These are phyloP conservation scores for Meteorus colon DNA, from an alignment of 2,888 invertebrate genomes.

Conservation along the genomic window DNA sequence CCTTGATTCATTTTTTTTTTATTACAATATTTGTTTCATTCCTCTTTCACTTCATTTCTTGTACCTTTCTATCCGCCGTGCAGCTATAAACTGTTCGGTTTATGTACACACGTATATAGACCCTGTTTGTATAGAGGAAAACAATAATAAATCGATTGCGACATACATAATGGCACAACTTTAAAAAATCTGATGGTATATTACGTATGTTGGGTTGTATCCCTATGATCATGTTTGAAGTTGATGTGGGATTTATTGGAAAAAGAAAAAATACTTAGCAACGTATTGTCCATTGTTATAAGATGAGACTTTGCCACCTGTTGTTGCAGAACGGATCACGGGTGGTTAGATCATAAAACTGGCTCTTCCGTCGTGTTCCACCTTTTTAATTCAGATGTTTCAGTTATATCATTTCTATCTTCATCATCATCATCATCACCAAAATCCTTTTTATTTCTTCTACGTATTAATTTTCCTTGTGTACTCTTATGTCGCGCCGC, in stretches of 20 bases:
- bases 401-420: background rate
- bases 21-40: background rate
- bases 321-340: slow-evolving; percentile 48
- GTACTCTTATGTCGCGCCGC: background rate
- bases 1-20: slow-evolving; percentile 36
- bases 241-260: slow-evolving; percentile 28
- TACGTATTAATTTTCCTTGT: slow-evolving; percentile 1
- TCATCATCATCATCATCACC: background rate
- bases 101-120: background rate
- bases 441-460: background rate
- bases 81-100: slow-evolving; percentile 1
- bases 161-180: slow-evolving; percentile 27
- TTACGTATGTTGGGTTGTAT: slow-evolving; percentile 22
- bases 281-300: slow-evolving; percentile 53
- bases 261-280: slow-evolving; percentile 35
- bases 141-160: slow-evolving; percentile 45
- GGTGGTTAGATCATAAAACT: slow-evolving; percentile 37
- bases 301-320: slow-evolving; percentile 47
- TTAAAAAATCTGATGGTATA: background rate
- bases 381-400: background rate
- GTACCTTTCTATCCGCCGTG: slow-evolving; percentile 33
- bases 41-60: slow-evolving; percentile 4
- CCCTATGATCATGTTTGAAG: slow-evolving; percentile 31
- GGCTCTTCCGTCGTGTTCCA: slow-evolving; percentile 27
- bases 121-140: slow-evolving; percentile 21